Base-by-base conservation (phyloP, 1,140 invertebrate species). In the Tenebrio molitor region DNA sequence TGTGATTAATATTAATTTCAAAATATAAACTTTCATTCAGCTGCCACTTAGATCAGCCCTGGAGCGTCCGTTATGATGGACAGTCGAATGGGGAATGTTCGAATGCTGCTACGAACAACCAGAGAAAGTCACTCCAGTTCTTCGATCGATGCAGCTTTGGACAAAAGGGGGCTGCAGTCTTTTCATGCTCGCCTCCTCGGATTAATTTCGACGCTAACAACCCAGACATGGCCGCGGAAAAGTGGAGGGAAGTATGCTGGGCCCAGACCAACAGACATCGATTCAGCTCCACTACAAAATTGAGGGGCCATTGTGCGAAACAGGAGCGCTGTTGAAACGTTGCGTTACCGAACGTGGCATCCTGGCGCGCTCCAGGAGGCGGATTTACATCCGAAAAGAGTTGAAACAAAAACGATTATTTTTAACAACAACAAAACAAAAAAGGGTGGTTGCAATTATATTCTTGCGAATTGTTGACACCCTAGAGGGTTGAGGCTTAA, bases 71-170 rank as follows among this genome's bases (percentile, higher is more conserved):
- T 34, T 74, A 74, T 78, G 53, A 74, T 75, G 46, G 74, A 74
- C 74, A 74, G 72, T 21, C 63, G 58, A 75, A 77, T 73, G 67
- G 70, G 58, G 36, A 77, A 65, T 78, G 63, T 65, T 65, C 21
- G 33, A 29, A 23, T 16, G 41, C 41, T 66, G 66, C 44, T 68
- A 71, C 19, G 76, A 64, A 68, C 53, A 67, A 66, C 70, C 66
- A 58, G 73, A 53, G 53, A 58, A 74, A 70, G 62, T 71, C 72
- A 62, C 53, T 53, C 39, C 25, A 33, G 39, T 33, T 72, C 69
- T 76, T 77, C 76, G 77, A 78, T 78, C 77, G 76, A 78, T 74
- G 74, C 42, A 7, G 58, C 14, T 19, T n/a, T 46, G 19, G 15
- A 58, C 42, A 50, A 44, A 23, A 75, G 64, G 69, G 69, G 63